Evolutionary conservation across 37 sponge, comb jelly and placozoan genomes (phyloP), one percentile per base, ranked within the genome.

Genomic region (Eunapius fragilis): DNA sequence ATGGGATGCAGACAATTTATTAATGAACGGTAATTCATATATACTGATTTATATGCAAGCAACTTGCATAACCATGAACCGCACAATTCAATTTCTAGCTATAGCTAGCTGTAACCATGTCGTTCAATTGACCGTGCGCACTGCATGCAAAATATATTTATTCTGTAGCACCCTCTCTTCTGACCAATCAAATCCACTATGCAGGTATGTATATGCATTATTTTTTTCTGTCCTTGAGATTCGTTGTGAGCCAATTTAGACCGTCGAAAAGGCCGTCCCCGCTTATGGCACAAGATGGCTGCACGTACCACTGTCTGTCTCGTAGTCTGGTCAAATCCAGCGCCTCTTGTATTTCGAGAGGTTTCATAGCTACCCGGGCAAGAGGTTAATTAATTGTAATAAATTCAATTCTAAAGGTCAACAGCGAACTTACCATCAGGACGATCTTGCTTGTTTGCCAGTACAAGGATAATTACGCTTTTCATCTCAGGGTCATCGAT

Each of bases 201-300:
- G n/a, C n/a, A n/a, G n/a, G n/a, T n/a, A n/a, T 19, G 22, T 19
- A 58, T 58, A 19, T 12, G 1, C 19, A 58, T 19, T 19, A 17
- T 58, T 17, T 19, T 58, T 58, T 58, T 1, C 82, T 83, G 49
- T 80, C 84, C 69, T 98, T 98, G 70, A 90, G 92, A 86, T 98
- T 98, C 38, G 98, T 90, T 32, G 96, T 96, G 31, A 98, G 93
- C 99, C 99, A 98, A 7, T 93, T 95, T 74, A 98, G 89, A 2
- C 99, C 99, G 75, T 98, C 99, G 72, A 95, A 94, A 23, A 98
- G 93, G 0, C 99, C 99, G 68, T 98, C 99, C 0, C 99, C 97
- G 26, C 89, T 90, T 23, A 92, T 92, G 37, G 99, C 95, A 87
- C 97, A 96, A 13, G 99, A 98, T 0, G 99, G 99, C 91, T 98